A percentile compares a stretch with the other conserved stretches of the same genome.
Conservation (phyloP, 2,888 invertebrate species). For the Mayetiola destructor region DNA sequence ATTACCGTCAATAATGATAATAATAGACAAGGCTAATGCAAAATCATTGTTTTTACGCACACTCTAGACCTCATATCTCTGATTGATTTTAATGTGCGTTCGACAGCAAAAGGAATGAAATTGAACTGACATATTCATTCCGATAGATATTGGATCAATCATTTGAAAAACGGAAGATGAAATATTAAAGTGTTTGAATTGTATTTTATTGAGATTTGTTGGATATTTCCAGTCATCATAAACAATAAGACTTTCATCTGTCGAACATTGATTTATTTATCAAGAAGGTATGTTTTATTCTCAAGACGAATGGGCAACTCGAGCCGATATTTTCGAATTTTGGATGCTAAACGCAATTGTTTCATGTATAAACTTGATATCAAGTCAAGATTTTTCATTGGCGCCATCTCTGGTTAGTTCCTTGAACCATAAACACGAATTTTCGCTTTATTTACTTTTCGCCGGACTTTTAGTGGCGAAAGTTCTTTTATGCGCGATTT, state of each 20-base stretch:
- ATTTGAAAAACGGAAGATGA: background rate
- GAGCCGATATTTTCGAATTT: background rate
- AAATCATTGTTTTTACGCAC: background rate
- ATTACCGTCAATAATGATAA: conserved; percentile 1
- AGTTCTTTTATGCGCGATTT: background rate
- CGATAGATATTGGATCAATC: background rate
- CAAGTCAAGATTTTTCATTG: background rate
- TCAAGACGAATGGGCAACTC: background rate
- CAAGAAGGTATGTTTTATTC: background rate
- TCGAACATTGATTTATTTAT: conserved; percentile 9
- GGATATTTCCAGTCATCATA: background rate
- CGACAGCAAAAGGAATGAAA: too few species aligned
- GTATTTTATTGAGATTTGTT: background rate
- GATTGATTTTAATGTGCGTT: too few species aligned
- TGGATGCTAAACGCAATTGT: background rate
- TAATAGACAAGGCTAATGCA: too few species aligned
- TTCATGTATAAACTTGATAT: background rate
- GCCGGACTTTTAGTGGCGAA: background rate
- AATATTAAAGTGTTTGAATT: background rate
- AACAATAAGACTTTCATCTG: background rate
- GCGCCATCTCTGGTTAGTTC: background rate
- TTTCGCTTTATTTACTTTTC: background rate
- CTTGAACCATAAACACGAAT: background rate
- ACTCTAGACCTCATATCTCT: background rate
- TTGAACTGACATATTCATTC: conserved; percentile 3